Evolutionary conservation across 2,797 vertebrate genomes (phyloP).

Genomic region (Trematomus bernacchii): DNA sequence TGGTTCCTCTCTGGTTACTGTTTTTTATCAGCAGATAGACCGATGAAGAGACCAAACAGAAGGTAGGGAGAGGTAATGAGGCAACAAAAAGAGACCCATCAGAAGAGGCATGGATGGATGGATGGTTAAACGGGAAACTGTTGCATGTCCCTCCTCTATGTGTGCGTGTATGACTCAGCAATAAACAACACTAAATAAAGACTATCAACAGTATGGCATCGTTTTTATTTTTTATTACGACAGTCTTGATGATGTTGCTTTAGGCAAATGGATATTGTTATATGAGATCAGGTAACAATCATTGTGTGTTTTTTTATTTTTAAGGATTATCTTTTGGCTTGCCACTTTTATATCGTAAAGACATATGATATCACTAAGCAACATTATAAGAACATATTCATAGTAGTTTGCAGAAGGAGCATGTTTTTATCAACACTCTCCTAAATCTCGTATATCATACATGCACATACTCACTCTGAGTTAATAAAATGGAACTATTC

Average conservation of each 20-base stretch:
- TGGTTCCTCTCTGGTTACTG: conserved; percentile 93
- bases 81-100: conserved; percentile 84
- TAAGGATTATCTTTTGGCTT: not conserved
- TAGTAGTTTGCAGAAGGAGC: not conserved
- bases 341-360: not conserved
- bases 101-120: conserved; percentile 61
- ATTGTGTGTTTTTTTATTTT: no score
- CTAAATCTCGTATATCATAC: no score
- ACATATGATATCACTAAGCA: not conserved
- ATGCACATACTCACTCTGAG: not conserved
- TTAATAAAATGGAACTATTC: not conserved
- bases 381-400: not conserved
- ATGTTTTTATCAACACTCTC: not conserved
- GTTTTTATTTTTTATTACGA: not conserved
- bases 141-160: conserved; percentile 16
- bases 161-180: conserved; percentile 26
- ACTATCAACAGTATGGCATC: not conserved
- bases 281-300: no score
- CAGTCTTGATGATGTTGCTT: not conserved
- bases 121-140: conserved; percentile 50
- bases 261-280: not conserved
- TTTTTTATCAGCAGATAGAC: conserved; percentile 90
- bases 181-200: conserved; percentile 21
- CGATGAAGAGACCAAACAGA: conserved; percentile 85
- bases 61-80: conserved; percentile 92